These are phyloP conservation scores for Diabrotica virgifera DNA, from an alignment of 1,140 invertebrate species.

Conservation along the genomic window DNA sequence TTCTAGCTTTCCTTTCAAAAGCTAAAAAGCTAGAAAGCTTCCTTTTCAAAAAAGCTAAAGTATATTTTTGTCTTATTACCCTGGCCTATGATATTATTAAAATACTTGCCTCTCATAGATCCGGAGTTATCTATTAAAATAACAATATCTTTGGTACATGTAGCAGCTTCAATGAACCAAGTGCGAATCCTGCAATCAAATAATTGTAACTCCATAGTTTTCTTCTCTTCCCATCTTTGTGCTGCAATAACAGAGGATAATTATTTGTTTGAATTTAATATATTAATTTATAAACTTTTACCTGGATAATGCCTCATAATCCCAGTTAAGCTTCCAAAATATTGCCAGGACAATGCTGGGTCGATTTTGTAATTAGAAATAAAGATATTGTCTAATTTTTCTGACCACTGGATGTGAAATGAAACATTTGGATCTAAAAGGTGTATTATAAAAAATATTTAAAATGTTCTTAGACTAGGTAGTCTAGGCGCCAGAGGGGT, in stretches of 20 bases:
- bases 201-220: constrained; percentile 52
- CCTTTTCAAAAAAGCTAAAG: no score
- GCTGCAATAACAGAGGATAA: constrained; percentile 15
- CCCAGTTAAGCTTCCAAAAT: constrained; percentile 91
- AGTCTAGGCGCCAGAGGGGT: no score
- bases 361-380: constrained; percentile 83
- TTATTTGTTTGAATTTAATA: not conserved
- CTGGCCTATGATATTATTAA: no score
- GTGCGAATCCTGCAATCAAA: constrained; percentile 85
- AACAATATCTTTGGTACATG: constrained; percentile 95
- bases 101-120: constrained; percentile 88
- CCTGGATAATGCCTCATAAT: constrained; percentile 88
- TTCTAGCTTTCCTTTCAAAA: no score
- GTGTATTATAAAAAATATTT: no score
- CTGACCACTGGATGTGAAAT: constrained; percentile 84
- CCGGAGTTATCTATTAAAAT: constrained; percentile 94
- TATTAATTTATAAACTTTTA: constrained; percentile 29
- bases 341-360: constrained; percentile 92
- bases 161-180: constrained; percentile 97
- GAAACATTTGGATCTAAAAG: constrained; percentile 56
- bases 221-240: constrained; percentile 54
- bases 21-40: no score
- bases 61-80: no score
- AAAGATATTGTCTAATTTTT: constrained; percentile 79
- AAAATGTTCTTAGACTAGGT: no score